A percentile compares a stretch with the other conserved stretches of the same genome.
phyloP scores from a whole-genome alignment of 2,113 vertebrate species.

The Coptodon bakossiorum region DNA sequence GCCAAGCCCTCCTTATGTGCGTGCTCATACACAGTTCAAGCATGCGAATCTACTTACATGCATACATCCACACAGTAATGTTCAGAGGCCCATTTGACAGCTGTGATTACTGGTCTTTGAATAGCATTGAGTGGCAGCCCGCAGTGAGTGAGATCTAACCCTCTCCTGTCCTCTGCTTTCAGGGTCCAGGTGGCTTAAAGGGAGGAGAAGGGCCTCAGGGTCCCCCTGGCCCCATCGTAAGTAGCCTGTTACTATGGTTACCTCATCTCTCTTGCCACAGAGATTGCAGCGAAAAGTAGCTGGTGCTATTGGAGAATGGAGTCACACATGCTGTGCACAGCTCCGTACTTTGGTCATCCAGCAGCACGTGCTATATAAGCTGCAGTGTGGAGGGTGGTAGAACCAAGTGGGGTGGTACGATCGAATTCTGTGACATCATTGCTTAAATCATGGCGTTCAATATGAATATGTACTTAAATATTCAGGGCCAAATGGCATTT shows the following conservation, averaged over 20 bases:
- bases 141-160: conserved; percentile 21
- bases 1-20: background rate
- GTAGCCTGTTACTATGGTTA: conserved; percentile 71
- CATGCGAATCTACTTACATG: background rate
- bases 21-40: background rate
- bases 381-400: background rate
- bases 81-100: conserved; percentile 32
- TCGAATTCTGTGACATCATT: background rate
- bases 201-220: conserved; percentile 97
- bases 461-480: background rate
- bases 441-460: background rate
- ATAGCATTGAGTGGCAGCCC: background rate
- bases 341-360: background rate
- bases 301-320: conserved; percentile 13
- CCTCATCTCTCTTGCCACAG: conserved; percentile 7
- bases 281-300: conserved; percentile 18
- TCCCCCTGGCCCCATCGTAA: conserved; percentile 86
- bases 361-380: background rate
- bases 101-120: conserved; percentile 31
- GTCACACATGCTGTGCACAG: background rate
- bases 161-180: conserved; percentile 49
- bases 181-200: conserved; percentile 91
- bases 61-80: background rate
- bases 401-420: background rate
- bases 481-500: background rate